Evolutionary conservation across 2,113 vertebrate genomes (phyloP).

Genomic region (Brienomyrus brachyistius): DNA sequence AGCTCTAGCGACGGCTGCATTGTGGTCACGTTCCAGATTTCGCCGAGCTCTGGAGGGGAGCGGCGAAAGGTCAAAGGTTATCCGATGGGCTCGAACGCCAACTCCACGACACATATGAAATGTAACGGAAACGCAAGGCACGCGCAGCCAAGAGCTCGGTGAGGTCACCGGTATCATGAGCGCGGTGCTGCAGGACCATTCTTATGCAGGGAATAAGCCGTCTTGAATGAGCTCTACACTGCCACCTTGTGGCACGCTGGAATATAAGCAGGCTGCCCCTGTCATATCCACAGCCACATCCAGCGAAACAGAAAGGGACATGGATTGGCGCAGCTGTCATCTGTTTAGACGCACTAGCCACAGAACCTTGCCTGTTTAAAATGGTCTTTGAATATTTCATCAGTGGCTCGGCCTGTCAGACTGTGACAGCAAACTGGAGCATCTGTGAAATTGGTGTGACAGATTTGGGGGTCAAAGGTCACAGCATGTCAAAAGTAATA

Average conservation of each 20-base stretch:
- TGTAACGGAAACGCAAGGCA: neutral
- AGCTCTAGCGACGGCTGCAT: constrained; percentile 84
- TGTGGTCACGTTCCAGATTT: constrained; percentile 91
- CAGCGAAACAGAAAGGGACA: neutral
- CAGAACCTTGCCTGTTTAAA: neutral
- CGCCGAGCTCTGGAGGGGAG: constrained; percentile 76
- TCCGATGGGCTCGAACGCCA: neutral
- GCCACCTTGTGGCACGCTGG: neutral
- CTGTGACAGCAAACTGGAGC: constrained; percentile 15
- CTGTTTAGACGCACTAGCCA: neutral
- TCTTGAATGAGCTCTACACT: neutral
- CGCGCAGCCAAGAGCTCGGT: neutral
- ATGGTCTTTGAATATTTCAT: constrained; percentile 32
- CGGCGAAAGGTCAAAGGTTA: constrained; percentile 1
- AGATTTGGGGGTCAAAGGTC: constrained; percentile 54
- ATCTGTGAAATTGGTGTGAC: constrained; percentile 50
- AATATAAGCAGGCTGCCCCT: neutral
- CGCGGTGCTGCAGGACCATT: neutral
- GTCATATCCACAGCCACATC: neutral
- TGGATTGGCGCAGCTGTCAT: neutral
- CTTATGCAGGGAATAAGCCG: neutral
- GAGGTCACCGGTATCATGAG: neutral
- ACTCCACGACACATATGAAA: neutral
- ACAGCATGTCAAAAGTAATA: constrained; percentile 53
- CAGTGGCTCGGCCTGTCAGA: constrained; percentile 44